Conservation (phyloP, 2,797 vertebrate genomes). For the Hydrolagus colliei region DNA sequence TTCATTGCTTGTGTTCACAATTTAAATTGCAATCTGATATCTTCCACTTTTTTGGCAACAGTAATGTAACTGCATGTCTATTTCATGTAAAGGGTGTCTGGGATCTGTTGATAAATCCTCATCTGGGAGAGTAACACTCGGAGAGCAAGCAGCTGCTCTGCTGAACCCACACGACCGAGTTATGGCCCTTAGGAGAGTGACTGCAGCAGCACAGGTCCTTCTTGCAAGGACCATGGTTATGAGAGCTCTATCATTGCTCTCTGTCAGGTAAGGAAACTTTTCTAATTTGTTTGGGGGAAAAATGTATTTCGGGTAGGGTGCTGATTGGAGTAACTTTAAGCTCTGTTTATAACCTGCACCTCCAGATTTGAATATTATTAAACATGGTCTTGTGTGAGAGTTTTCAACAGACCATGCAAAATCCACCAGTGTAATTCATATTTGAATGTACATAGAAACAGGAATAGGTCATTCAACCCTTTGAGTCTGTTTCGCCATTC, state of each 20-base stretch:
- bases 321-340: no score
- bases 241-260: conserved; percentile 90
- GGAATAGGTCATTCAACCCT: no score
- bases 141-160: conserved; percentile 86
- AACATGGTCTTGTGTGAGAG: no score
- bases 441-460: no score
- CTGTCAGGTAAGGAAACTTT: conserved; percentile 60
- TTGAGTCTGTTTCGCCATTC: no score
- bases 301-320: no score
- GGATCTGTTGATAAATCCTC: conserved; percentile 89
- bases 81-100: conserved; percentile 69
- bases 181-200: conserved; percentile 86
- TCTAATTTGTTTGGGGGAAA: neutral
- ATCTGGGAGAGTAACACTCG: conserved; percentile 80
- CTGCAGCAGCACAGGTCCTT: conserved; percentile 87
- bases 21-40: neutral
- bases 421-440: no score
- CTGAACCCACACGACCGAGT: conserved; percentile 84
- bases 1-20: no score
- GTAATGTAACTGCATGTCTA: conserved; percentile 22
- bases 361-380: no score
- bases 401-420: no score
- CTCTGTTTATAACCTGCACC: no score
- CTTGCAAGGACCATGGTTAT: conserved; percentile 98
- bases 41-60: neutral